Evolutionary conservation across 1,140 invertebrate species (phyloP).

Genomic region (Varroa destructor): DNA sequence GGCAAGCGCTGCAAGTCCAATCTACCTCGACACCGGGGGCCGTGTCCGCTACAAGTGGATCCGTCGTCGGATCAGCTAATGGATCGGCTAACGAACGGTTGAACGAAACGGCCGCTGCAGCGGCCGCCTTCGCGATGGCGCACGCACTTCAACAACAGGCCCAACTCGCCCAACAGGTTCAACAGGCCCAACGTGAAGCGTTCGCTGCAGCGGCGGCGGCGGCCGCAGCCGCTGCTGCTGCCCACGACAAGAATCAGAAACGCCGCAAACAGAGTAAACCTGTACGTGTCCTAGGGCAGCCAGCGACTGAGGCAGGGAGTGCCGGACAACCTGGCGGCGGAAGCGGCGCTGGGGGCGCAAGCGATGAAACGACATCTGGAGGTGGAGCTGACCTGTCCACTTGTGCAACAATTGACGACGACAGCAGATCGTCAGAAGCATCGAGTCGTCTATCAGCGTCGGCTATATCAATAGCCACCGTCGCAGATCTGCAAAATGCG

Average conservation of each 20-base stretch:
- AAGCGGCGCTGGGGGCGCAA: conserved; percentile 30
- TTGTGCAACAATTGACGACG: conserved; percentile 2
- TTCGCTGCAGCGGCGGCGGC: conserved; percentile 12
- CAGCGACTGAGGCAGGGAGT: not conserved
- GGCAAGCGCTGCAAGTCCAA: conserved; percentile 5
- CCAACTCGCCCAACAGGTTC: conserved; percentile 2
- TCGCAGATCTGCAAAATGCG: conserved; percentile 1
- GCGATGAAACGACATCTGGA: conserved; percentile 25
- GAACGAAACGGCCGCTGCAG: conserved; percentile 12
- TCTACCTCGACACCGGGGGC: too few relatives aligned
- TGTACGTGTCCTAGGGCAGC: conserved; percentile 31
- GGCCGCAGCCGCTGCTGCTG: not conserved
- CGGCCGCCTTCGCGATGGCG: conserved; percentile 24
- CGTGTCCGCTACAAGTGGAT: too few relatives aligned
- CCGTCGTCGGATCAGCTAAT: too few relatives aligned
- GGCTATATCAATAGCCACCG: not conserved
- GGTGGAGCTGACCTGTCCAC: conserved; percentile 29
- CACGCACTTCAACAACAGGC: conserved; percentile 6
- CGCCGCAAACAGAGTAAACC: conserved; percentile 41
- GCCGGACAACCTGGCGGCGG: conserved; percentile 28
- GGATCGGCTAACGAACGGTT: not conserved
- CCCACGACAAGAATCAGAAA: conserved; percentile 35
- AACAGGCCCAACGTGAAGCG: not conserved
- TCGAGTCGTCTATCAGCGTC: conserved; percentile 26
- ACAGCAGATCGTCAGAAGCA: conserved; percentile 9